These are phyloP conservation scores for Cyrtorhinus lividipennis DNA, from an alignment of 1,140 invertebrate genomes.

Conservation along the genomic window DNA sequence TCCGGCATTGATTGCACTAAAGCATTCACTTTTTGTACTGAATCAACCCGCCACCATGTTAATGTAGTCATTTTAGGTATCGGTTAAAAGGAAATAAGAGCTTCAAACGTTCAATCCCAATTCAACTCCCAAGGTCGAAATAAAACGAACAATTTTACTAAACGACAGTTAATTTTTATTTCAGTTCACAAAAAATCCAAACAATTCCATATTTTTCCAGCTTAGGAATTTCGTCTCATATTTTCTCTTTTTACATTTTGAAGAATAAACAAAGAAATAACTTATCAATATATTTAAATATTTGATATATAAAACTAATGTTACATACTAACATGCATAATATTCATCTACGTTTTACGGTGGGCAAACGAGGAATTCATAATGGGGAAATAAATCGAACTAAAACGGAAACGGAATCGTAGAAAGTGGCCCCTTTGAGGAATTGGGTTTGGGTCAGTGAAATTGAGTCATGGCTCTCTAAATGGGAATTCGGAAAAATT, in stretches of 20 bases:
- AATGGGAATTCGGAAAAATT: too few species aligned
- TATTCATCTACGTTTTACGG: background rate
- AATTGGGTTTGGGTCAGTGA: too few species aligned
- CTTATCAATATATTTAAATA: constrained; percentile 4
- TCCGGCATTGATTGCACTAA: too few species aligned
- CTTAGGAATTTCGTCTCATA: background rate
- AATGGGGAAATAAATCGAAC: background rate
- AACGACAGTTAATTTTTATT: constrained; percentile 8
- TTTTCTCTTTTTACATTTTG: background rate
- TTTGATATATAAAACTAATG: background rate
- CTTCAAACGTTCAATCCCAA: too few species aligned
- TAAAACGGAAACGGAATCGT: background rate
- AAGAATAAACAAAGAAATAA: background rate
- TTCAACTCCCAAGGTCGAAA: constrained; percentile 12
- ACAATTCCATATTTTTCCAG: background rate
- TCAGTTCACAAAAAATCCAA: constrained; percentile 7
- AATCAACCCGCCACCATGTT: too few species aligned
- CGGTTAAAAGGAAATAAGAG: too few species aligned
- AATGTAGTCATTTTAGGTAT: too few species aligned
- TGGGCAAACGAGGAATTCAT: background rate
- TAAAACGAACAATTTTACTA: background rate
- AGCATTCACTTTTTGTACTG: too few species aligned
- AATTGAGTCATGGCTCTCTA: too few species aligned
- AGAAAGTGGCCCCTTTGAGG: background rate
- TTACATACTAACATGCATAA: background rate